These are phyloP conservation scores for Acanthurus leucopareius DNA, from an alignment of 2,797 vertebrate species.

Conservation along the genomic window DNA sequence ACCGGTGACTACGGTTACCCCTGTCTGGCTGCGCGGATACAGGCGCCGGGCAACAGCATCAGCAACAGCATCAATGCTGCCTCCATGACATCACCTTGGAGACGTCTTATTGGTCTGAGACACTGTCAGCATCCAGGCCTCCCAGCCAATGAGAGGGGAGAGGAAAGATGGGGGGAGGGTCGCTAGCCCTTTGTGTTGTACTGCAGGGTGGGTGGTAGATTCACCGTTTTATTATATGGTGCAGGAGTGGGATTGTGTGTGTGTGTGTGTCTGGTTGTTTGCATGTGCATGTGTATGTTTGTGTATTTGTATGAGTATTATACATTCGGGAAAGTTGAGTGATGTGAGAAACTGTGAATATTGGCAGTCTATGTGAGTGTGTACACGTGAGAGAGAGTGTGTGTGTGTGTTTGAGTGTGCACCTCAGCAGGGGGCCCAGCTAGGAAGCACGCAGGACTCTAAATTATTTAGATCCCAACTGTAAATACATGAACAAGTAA, in stretches of 20 bases:
- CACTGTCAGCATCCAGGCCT: slow-evolving; percentile 72
- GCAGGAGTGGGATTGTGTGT: slow-evolving; percentile 55
- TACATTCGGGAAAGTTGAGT: slow-evolving; percentile 14
- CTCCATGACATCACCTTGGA: slow-evolving; percentile 83
- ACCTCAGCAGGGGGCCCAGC: slow-evolving; percentile 59
- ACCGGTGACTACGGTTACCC: slow-evolving; percentile 62
- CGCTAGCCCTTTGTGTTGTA: slow-evolving; percentile 69
- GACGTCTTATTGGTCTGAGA: slow-evolving; percentile 69
- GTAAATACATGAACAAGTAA: slow-evolving; percentile 24
- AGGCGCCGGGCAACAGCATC: slow-evolving; percentile 83
- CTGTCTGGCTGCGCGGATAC: slow-evolving; percentile 77
- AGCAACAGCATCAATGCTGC: slow-evolving; percentile 80
- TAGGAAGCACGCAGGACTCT: slow-evolving; percentile 40
- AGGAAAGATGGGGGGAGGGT: slow-evolving; percentile 62
- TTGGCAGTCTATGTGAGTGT: slow-evolving; percentile 32
- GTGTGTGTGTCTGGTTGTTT: slow-evolving; percentile 33
- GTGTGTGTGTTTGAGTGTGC: slow-evolving; percentile 20
- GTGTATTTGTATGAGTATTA: slow-evolving; percentile 1
- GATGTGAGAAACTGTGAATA: slow-evolving; percentile 31
- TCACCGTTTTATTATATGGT: slow-evolving; percentile 59
- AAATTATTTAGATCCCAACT: slow-evolving; percentile 70
- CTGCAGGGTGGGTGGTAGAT: slow-evolving; percentile 74
- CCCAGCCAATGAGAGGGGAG: slow-evolving; percentile 66
- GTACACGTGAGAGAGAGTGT: not conserved
- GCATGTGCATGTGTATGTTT: no score